These are phyloP conservation scores for Alosa sapidissima DNA, from an alignment of 2,797 vertebrate genomes.

Conservation along the genomic window DNA sequence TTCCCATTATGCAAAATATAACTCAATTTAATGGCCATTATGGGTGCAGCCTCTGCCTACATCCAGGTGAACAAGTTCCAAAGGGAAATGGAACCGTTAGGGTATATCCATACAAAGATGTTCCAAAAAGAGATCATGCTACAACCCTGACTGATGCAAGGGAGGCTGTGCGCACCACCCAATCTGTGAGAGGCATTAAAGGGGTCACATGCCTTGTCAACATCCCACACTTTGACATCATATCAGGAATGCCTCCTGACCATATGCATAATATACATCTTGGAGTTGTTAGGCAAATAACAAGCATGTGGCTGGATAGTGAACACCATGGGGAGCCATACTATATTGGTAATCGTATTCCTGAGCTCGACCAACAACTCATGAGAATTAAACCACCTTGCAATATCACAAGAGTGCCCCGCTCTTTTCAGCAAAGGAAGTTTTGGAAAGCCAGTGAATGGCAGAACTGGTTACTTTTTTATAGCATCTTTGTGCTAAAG, in stretches of 20 bases:
- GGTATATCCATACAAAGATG: slow-evolving; percentile 42
- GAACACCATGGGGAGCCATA: slow-evolving; percentile 49
- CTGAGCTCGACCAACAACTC: slow-evolving; percentile 32
- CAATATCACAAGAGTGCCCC: slow-evolving; percentile 33
- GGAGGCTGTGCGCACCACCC: slow-evolving; percentile 33
- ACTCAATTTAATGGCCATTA: slow-evolving; percentile 39
- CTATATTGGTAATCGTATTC: slow-evolving; percentile 31
- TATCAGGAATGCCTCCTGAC: slow-evolving; percentile 52
- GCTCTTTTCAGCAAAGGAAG: slow-evolving; percentile 35
- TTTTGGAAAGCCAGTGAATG: slow-evolving; percentile 40
- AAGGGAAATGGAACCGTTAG: slow-evolving; percentile 35
- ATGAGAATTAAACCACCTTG: slow-evolving; percentile 34
- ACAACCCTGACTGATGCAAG: slow-evolving; percentile 42
- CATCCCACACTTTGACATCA: slow-evolving; percentile 50
- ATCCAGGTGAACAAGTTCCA: slow-evolving; percentile 41
- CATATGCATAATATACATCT: slow-evolving; percentile 56
- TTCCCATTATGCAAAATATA: slow-evolving; percentile 40
- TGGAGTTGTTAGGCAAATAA: slow-evolving; percentile 50
- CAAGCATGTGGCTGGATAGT: slow-evolving; percentile 52
- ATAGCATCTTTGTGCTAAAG: background rate
- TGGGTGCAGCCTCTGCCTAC: slow-evolving; percentile 34
- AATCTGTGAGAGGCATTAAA: slow-evolving; percentile 37
- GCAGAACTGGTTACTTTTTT: slow-evolving; percentile 39
- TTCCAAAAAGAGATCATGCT: slow-evolving; percentile 41
- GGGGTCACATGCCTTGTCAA: slow-evolving; percentile 41